Evolutionary conservation across 2,113 vertebrate genomes (phyloP).

Genomic region (Cochlearius cochlearius): DNA sequence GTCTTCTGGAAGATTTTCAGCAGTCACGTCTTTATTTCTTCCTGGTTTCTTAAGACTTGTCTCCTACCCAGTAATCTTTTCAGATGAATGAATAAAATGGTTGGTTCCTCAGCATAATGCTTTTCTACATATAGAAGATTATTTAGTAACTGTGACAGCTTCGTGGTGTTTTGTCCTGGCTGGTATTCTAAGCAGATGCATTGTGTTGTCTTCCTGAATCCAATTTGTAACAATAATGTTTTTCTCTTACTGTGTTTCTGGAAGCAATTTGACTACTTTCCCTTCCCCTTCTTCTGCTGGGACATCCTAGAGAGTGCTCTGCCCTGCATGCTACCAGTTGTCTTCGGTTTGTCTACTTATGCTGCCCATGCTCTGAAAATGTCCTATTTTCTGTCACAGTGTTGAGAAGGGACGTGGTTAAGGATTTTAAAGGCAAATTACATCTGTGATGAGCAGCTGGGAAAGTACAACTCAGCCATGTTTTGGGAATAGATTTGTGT

Average conservation of each 20-base stretch:
- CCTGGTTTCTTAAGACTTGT: neutral
- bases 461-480: neutral
- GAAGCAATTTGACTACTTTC: conserved; percentile 15
- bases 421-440: neutral
- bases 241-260: conserved; percentile 17
- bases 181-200: neutral
- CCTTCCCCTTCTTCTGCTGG: neutral
- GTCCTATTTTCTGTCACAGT: neutral
- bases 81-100: neutral
- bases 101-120: neutral
- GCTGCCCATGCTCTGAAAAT: neutral
- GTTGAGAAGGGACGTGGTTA: neutral
- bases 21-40: neutral
- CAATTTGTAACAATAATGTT: conserved; percentile 25
- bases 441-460: neutral
- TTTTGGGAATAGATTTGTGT: neutral
- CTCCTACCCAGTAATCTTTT: neutral
- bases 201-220: conserved; percentile 9
- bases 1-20: neutral
- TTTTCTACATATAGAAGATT: neutral
- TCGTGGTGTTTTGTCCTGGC: neutral
- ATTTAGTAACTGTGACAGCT: neutral
- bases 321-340: neutral
- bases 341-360: neutral
- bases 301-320: neutral